These are phyloP conservation scores for Eupithecia pulchellata DNA, from an alignment of 2,888 invertebrate genomes.

Conservation along the genomic window DNA sequence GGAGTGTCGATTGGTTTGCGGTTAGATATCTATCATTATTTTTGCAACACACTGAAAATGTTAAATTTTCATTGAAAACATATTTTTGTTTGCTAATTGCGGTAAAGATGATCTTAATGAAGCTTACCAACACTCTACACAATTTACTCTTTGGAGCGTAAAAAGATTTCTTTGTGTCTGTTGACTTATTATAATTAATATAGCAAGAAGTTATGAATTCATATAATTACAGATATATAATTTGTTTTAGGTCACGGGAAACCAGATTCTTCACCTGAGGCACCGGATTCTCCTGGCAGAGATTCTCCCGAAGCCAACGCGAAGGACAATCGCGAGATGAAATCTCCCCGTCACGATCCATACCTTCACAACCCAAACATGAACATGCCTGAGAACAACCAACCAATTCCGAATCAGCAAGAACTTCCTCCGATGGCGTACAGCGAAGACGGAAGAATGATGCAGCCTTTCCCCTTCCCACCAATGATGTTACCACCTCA, in stretches of 20 bases:
- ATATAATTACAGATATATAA: neutral
- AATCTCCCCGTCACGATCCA: constrained; percentile 70
- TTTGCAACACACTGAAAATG: no score
- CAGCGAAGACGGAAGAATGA: constrained; percentile 69
- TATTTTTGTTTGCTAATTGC: no score
- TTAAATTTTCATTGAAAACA: no score
- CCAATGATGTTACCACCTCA: constrained; percentile 68
- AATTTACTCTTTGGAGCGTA: no score
- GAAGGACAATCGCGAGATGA: constrained; percentile 67
- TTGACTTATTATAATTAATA: no score
- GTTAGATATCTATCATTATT: neutral
- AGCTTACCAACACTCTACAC: no score
- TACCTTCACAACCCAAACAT: constrained; percentile 67
- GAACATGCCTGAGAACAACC: constrained; percentile 60
- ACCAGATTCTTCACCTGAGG: constrained; percentile 68
- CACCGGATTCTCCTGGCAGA: constrained; percentile 57
- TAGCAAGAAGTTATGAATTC: neutral
- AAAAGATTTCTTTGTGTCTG: no score
- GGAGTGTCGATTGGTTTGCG: neutral
- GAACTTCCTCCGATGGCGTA: constrained; percentile 69
- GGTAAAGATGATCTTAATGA: no score
- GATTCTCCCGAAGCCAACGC: constrained; percentile 70
- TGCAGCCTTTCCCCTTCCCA: constrained; percentile 70
- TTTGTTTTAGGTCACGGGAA: constrained; percentile 71
- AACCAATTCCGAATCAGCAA: constrained; percentile 53